Evolutionary conservation across 2,113 vertebrate genomes (phyloP).

Genomic region (Burhinus oedicnemus): DNA sequence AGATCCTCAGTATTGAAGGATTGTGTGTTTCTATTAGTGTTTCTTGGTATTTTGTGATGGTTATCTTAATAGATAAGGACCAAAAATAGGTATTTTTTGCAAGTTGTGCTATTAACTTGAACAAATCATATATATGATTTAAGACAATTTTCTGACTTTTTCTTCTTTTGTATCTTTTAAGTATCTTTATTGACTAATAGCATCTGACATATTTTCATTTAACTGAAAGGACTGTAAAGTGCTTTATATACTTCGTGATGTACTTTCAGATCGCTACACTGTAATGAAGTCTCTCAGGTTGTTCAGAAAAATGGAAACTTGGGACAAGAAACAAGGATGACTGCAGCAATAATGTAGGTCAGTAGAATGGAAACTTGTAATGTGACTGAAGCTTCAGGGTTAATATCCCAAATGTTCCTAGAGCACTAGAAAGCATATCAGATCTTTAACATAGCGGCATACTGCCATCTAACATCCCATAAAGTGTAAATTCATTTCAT

Average conservation of each 20-base stretch:
- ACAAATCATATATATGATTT: not conserved
- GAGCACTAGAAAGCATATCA: not conserved
- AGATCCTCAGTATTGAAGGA: not conserved
- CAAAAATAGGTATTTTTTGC: not conserved
- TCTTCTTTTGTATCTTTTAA: not conserved
- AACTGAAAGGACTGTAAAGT: not conserved
- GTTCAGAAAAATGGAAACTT: not conserved
- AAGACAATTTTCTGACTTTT: not conserved
- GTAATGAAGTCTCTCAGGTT: not conserved
- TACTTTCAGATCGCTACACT: not conserved
- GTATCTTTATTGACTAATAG: not conserved
- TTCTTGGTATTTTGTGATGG: not conserved
- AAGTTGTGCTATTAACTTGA: not conserved
- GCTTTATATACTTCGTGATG: not conserved
- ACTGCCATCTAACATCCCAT: constrained; percentile 59
- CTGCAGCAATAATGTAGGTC: not conserved
- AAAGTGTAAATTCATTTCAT: not conserved
- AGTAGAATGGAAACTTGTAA: constrained; percentile 9
- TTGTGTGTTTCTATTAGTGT: not conserved
- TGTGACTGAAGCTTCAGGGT: not conserved
- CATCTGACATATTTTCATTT: not conserved
- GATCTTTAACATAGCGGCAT: not conserved
- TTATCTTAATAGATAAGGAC: not conserved
- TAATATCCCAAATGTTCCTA: constrained; percentile 19
- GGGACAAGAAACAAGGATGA: not conserved